Percentiles rank a stretch among this genome's conserved stretches.
phyloP scores from a whole-genome alignment of 2,888 invertebrate species.

The Hydraecia micacea region DNA sequence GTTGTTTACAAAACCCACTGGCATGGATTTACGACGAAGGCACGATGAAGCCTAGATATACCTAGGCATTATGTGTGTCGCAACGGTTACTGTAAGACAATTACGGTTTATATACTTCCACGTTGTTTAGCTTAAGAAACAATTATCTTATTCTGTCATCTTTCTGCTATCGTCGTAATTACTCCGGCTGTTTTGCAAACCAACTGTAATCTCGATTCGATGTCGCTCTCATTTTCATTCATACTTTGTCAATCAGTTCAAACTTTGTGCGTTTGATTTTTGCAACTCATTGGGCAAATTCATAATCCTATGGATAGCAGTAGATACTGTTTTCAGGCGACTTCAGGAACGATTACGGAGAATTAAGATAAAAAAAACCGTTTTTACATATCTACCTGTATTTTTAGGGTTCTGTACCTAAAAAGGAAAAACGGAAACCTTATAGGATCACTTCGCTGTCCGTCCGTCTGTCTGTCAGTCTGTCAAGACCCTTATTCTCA shows the following conservation, averaged over 20 bases:
- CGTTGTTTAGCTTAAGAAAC: constrained; percentile 5
- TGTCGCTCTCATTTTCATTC: not conserved
- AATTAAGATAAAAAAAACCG: too few species aligned
- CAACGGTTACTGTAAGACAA: constrained; percentile 17
- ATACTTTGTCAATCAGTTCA: constrained; percentile 1
- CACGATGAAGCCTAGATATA: constrained; percentile 11
- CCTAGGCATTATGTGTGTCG: constrained; percentile 16
- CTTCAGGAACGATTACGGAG: not conserved
- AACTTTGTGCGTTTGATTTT: not conserved
- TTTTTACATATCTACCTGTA: too few species aligned
- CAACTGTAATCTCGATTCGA: not conserved
- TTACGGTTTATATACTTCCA: constrained; percentile 10
- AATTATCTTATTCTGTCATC: not conserved
- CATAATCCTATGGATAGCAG: not conserved
- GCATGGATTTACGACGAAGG: not conserved
- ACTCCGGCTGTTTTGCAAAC: not conserved
- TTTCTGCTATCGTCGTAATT: not conserved
- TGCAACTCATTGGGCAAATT: not conserved
- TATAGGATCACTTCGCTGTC: too few species aligned
- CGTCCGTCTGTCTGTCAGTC: too few species aligned
- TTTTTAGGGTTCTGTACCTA: too few species aligned
- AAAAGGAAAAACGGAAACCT: too few species aligned
- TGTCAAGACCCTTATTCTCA: too few species aligned
- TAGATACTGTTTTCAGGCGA: not conserved
- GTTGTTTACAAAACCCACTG: constrained; percentile 13